Evolutionary conservation across 2,113 vertebrate genomes (phyloP), one percentile per base, ranked within the genome.

Genomic region (Aleadryas rufinucha): DNA sequence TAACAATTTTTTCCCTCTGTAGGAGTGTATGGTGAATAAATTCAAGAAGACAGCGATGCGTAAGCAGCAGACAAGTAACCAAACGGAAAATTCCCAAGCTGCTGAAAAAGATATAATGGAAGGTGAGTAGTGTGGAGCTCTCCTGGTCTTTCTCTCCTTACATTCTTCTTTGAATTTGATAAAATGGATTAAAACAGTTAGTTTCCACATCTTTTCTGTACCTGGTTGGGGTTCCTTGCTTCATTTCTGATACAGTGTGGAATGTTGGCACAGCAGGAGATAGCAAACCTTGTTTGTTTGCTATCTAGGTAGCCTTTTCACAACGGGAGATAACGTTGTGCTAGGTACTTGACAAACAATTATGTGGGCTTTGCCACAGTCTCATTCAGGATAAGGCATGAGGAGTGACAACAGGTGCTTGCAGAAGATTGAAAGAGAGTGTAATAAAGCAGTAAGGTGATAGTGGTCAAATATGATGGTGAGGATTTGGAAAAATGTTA

Each of bases 1-100:
- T 56, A 49, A 44, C 5, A 33, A 1, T 16, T 41, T n/a, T 84
- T 70, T 53, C 69, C 47, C 69, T 95, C 88, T 95, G 22, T 93
- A 99, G 98, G 98, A 98, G 80, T 99, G 98, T 87, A 99, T 99
- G 98, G 98, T 99, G 68, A 98, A 99, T 97, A 99, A 99, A 93
- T 99, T 98, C 87, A 98, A 98, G 96, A 99, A 99, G 97, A 98
- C 98, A 41, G 98, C 98, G 64, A 97, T 98, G 96, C 98, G 98
- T 86, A 99, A 98, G 80, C 97, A 98, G 7, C 98, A 98, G 87
- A 98, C 98, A 47, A 97, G 95, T 84, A 98, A 94, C 90, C 98
- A 98, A 89, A 97, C 97, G 2, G 98, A 98, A 93, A 97, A 96
- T 76, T 94, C 97, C 47, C 98, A 98, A 89, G 95, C 98, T 87